Evolutionary conservation across 1,140 invertebrate species (phyloP).

Genomic region (Sinonovacula constricta): DNA sequence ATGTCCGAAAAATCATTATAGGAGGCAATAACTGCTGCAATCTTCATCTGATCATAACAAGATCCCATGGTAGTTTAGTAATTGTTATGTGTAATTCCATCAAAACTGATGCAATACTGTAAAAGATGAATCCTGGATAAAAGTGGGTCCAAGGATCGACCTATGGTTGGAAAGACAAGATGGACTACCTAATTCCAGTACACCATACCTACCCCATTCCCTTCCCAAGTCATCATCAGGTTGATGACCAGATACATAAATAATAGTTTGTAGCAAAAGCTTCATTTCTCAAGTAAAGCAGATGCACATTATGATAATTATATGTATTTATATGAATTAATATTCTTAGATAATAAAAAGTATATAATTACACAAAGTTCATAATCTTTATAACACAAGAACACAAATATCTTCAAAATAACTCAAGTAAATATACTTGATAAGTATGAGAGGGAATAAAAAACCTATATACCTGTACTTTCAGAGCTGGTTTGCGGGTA

Average conservation of each 20-base stretch:
- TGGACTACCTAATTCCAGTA: too few relatives aligned
- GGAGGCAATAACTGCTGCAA: neutral
- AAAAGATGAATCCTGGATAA: too few relatives aligned
- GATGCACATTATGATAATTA: neutral
- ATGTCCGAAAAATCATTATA: too few relatives aligned
- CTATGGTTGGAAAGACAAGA: too few relatives aligned
- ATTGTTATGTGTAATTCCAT: too few relatives aligned
- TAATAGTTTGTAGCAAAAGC: too few relatives aligned
- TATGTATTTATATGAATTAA: neutral
- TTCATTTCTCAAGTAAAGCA: neutral
- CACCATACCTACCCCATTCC: too few relatives aligned
- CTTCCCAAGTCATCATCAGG: too few relatives aligned
- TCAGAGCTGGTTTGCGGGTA: conserved; percentile 63
- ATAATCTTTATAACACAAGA: neutral
- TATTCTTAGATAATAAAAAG: neutral
- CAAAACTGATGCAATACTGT: too few relatives aligned
- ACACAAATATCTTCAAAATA: neutral
- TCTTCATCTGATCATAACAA: neutral
- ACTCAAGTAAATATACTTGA: neutral
- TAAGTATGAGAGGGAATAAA: neutral
- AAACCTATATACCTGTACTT: conserved; percentile 60
- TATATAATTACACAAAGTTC: neutral
- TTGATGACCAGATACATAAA: too few relatives aligned
- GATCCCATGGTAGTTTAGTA: neutral
- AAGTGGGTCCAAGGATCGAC: too few relatives aligned